Evolutionary conservation across 2,888 invertebrate genomes (phyloP), one percentile per base, ranked within the genome.

Genomic region (Prionchulus punctatus): DNA sequence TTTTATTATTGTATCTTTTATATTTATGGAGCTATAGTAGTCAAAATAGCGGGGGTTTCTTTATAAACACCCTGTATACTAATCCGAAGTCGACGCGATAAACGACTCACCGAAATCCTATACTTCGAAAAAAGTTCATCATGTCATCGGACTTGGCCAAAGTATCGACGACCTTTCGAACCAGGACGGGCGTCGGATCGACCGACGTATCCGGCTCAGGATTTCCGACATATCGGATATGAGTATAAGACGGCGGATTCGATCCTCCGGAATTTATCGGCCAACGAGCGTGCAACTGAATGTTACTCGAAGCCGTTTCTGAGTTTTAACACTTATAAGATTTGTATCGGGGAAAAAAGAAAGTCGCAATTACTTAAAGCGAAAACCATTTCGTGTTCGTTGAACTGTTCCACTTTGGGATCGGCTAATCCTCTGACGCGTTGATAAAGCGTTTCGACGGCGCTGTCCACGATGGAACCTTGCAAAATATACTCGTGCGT

Each of bases 71-170:
- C n/a, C n/a, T n/a, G n/a, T n/a, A n/a, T n/a, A n/a, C 12, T 42
- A 45, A 18, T 45, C 12, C 15, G 7, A n/a, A n/a, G n/a, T n/a
- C n/a, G n/a, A n/a, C n/a, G n/a, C n/a, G n/a, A n/a, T n/a, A n/a
- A n/a, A n/a, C n/a, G n/a, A n/a, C 12, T 43, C n/a, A 53, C 53
- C 53, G n/a, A 26, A 53, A 53, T 25, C 53, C 53, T 4, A 27
- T 43, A 4, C 4, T 4, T n/a, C 53, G 31, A 4, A 53, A 26
- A 53, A 53, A 53, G 15, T 26, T 7, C 53, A 53, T 53, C 43
- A 53, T 7, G 27, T 53, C 53, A n/a, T 53, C 27, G 18, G 53
- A 43, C 7, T 43, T 7, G 4, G n/a, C 53, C 18, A 53, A 25
- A 3, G 43, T 53, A 12, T 53, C 53, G 27, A 53, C 30, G 2